Evolutionary conservation across 2,113 vertebrate genomes (phyloP), one percentile per base, ranked within the genome.

Genomic region (Protomyctophum bolini): DNA sequence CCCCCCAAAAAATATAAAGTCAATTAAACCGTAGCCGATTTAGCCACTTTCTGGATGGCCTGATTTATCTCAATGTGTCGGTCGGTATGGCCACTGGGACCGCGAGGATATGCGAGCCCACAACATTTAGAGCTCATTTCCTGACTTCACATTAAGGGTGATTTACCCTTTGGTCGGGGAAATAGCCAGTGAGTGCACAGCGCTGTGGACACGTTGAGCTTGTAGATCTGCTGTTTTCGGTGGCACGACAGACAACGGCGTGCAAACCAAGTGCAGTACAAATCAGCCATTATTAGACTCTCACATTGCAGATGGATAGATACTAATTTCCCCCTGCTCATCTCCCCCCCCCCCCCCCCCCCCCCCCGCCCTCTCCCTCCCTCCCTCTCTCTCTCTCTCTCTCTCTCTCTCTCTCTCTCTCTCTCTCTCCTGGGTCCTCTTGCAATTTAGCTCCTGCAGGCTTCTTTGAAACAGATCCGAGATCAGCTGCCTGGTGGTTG

Each of bases 61-160:
- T 78, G 76, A 84, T 89, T 87, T 83, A 89, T 85, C 81, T 89
- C 82, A 83, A 55, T 79, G 68, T 87, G 87, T 85, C 86, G 87
- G 69, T 73, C 74, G 81, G 68, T 76, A n/a, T n/a, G 83, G 86
- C 85, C 87, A 67, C 59, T 79, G 88, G 88, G 88, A 85, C 73
- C 82, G 56, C 2, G 73, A 82, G 79, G 70, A 81, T 6, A 81
- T 6, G 73, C 77, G 6, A 3, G 33, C 33, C 33, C 1, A 41
- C 1, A 41, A 41, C 33, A 41, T 41, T 41, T 6, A 41, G 33
- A 41, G 33, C 33, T 41, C 33, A 41, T 41, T 41, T 41, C 33
- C 33, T 41, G 49, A 73, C 83, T 70, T 81, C 77, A 84, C 63
- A 78, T 88, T 87, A 83, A 88, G 33, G 33, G 33, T 41, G 33